Base-by-base conservation (phyloP, 64 coral and sea anemone genomes). In the Platygyra sinensis region DNA sequence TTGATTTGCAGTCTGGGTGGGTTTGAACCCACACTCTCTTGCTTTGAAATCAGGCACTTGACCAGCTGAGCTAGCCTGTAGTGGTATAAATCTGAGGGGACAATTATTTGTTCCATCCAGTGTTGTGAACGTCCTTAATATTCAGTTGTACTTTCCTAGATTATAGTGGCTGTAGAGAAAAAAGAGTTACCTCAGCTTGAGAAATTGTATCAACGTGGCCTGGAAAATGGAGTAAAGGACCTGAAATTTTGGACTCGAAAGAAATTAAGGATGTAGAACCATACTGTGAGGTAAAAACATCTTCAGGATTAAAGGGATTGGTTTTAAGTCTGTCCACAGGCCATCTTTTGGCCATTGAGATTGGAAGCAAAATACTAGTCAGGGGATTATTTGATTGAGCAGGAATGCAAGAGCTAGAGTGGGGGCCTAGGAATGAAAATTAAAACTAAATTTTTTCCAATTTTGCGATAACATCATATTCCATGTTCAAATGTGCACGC, bases 91-190 rank as follows among this genome's bases (percentile, higher is more conserved):
- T 19, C 62, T 65, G 18, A 19, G 17, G 62, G 5, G n/a, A 65
- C 0, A 19, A 65, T 65, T 19, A 2, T 3, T n/a, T 19, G 0
- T 19, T 65, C 18, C 1, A 14, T 8, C 2, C 10, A 9, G 52
- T 55, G 13, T 55, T 9, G 1, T 55, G 52, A 55, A 8, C 1
- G 13, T 55, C 8, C 13, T 14, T n/a, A n/a, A n/a, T 55, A 55
- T 55, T 65, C 18, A n/a, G 10, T 67, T n/a, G 25, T n/a, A n/a
- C 4, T 67, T 67, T 73, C 93, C 72, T 67, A 99, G 97, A 86
- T 99, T 19, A 96, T 99, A 72, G 97, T 99, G 82, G 97, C 97
- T 38, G 97, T 99, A 31, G 91, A 96, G 54, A 78, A 99, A 30
- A 93, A 90, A 52, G 97, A 99, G 52, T 73, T 99, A 8, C 87